Evolutionary conservation across 2,797 vertebrate species (phyloP).

Genomic region (Channa striata): DNA sequence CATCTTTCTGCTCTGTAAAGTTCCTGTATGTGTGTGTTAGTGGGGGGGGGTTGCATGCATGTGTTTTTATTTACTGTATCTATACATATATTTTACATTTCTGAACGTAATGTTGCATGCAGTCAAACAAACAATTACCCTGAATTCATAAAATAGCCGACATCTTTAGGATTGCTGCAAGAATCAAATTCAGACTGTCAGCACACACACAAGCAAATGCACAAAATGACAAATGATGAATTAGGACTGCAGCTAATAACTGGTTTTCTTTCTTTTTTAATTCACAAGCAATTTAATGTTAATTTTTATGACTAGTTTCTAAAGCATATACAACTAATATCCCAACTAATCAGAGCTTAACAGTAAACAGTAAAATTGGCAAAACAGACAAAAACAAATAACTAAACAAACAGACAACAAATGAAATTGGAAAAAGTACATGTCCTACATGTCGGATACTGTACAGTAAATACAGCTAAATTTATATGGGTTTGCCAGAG

Average conservation of each 20-base stretch:
- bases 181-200: constrained; percentile 1
- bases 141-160: constrained; percentile 14
- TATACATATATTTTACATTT: constrained; percentile 1
- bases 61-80: neutral
- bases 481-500: too few species aligned
- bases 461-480: too few species aligned
- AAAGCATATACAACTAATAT: neutral
- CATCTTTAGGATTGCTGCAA: constrained; percentile 24
- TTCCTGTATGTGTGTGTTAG: constrained; percentile 1
- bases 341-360: too few species aligned
- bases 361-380: too few species aligned
- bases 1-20: constrained; percentile 11
- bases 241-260: neutral
- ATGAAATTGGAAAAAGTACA: too few species aligned
- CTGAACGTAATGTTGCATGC: constrained; percentile 8
- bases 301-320: neutral
- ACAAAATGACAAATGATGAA: neutral
- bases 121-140: constrained; percentile 10
- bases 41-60: neutral
- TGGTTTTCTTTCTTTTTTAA: neutral
- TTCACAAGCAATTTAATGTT: too few species aligned
- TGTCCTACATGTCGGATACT: too few species aligned
- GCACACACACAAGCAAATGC: neutral
- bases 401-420: too few species aligned
- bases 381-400: too few species aligned